phyloP scores from a whole-genome alignment of 2,888 invertebrate genomes.

The Galeruca laticollis region DNA sequence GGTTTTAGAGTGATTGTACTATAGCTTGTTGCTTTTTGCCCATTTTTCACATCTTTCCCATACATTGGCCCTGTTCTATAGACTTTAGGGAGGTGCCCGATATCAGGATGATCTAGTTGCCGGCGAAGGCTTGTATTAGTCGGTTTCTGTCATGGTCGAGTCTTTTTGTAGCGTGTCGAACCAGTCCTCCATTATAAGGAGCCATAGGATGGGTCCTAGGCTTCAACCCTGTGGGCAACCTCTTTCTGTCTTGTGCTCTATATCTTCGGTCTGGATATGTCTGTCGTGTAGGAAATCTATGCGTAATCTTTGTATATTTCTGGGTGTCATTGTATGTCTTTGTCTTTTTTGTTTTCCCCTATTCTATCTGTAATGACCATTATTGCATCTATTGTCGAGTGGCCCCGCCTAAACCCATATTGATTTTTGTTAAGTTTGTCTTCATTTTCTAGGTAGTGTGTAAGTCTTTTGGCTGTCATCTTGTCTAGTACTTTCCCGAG shows the following conservation, averaged over 20 bases:
- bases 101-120: not conserved
- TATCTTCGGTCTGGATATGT: not conserved
- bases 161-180: constrained; percentile 11
- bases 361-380: not conserved
- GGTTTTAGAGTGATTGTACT: no score
- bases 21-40: not conserved
- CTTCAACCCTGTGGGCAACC: constrained; percentile 31
- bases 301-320: not conserved
- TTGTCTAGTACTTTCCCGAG: no score
- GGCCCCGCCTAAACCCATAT: not conserved
- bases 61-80: constrained; percentile 2
- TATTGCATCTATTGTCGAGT: not conserved
- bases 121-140: constrained; percentile 9
- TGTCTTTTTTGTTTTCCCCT: not conserved
- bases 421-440: not conserved
- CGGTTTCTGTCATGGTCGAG: not conserved
- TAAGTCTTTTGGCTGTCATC: no score
- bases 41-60: constrained; percentile 1
- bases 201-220: constrained; percentile 28
- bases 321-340: not conserved
- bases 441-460: not conserved
- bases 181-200: constrained; percentile 23
- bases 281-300: constrained; percentile 11
- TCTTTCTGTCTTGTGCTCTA: not conserved
- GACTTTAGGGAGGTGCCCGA: not conserved